Conservation (phyloP, 2,113 vertebrate species). For the Rhizomys pruinosus region DNA sequence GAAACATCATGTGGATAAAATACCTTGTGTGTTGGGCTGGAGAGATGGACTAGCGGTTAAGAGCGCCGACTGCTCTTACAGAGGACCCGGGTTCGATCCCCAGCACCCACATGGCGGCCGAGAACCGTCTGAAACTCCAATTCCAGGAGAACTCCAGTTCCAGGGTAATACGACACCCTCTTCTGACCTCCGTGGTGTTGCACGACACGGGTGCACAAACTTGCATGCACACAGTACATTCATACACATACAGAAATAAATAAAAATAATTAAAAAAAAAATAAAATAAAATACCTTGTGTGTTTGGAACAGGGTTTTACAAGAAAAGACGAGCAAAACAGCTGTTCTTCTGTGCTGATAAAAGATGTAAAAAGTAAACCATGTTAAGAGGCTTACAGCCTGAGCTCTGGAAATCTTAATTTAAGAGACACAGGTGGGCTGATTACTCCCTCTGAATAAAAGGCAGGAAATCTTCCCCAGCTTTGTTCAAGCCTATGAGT, state of each 20-base stretch:
- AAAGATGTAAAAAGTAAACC: slow-evolving; percentile 64
- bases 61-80: too few relatives aligned
- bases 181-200: too few relatives aligned
- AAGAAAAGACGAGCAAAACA: slow-evolving; percentile 69
- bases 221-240: too few relatives aligned
- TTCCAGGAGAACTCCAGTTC: too few relatives aligned
- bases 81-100: too few relatives aligned
- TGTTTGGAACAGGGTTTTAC: slow-evolving; percentile 54
- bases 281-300: slow-evolving; percentile 59
- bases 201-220: too few relatives aligned
- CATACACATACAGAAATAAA: too few relatives aligned
- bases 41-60: too few relatives aligned
- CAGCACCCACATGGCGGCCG: too few relatives aligned
- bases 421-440: slow-evolving; percentile 73
- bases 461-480: slow-evolving; percentile 67
- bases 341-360: slow-evolving; percentile 59
- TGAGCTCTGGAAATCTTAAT: slow-evolving; percentile 69
- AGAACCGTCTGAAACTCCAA: too few relatives aligned
- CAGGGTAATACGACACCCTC: too few relatives aligned
- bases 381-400: slow-evolving; percentile 71
- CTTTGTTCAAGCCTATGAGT: slow-evolving; percentile 62
- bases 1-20: slow-evolving; percentile 60
- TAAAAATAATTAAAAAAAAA: too few relatives aligned
- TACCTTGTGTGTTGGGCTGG: slow-evolving; percentile 48
- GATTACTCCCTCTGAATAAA: slow-evolving; percentile 65